Evolutionary conservation across 2,797 vertebrate species (phyloP).

Genomic region (Leptodactylus fallax): DNA sequence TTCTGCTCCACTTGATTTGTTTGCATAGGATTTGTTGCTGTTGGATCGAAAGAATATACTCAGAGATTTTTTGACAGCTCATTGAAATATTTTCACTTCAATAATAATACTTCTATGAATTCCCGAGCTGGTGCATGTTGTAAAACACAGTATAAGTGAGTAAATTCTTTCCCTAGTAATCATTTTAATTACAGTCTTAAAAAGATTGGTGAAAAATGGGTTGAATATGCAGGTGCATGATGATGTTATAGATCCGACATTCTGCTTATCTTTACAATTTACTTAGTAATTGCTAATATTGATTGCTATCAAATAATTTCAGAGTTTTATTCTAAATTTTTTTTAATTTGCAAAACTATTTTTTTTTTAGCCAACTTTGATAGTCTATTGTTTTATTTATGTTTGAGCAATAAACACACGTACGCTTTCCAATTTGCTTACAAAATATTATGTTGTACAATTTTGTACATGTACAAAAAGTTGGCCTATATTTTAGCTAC

Average conservation of each 20-base stretch:
- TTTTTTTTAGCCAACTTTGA: background rate
- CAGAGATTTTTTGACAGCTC: slow-evolving; percentile 82
- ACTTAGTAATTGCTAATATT: slow-evolving; percentile 4
- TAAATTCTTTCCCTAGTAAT: slow-evolving; percentile 65
- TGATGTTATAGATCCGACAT: background rate
- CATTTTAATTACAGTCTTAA: slow-evolving; percentile 61
- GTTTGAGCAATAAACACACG: background rate
- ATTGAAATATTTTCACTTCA: slow-evolving; percentile 81
- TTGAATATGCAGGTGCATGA: background rate
- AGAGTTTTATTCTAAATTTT: background rate
- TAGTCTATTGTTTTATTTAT: background rate
- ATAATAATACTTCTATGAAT: slow-evolving; percentile 76
- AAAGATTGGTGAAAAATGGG: slow-evolving; percentile 16
- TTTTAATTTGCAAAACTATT: background rate
- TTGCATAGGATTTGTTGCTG: slow-evolving; percentile 84
- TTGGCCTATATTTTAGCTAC: background rate
- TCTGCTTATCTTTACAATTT: slow-evolving; percentile 3
- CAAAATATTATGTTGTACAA: background rate
- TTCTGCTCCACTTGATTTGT: slow-evolving; percentile 85
- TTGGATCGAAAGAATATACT: slow-evolving; percentile 79
- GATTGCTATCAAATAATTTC: background rate
- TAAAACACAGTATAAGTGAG: slow-evolving; percentile 71
- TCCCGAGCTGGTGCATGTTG: slow-evolving; percentile 70
- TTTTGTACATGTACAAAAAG: background rate
- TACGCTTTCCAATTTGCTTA: no score